phyloP scores from a whole-genome alignment of 1,140 invertebrate species.

The Zaprionus vittiger region DNA sequence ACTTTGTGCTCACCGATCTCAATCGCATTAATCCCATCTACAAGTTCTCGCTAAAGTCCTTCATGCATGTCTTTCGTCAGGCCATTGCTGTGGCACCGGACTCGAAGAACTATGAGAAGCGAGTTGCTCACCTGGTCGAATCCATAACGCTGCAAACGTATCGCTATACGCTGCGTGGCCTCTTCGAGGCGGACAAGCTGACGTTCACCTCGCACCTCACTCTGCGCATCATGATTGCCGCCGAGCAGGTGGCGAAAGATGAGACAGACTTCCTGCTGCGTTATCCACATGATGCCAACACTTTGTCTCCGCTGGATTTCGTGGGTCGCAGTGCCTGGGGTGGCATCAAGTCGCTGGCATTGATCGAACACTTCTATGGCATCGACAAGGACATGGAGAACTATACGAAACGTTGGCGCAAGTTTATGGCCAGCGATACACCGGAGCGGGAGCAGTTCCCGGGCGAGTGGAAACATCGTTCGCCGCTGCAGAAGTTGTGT shows the following conservation, averaged over 20 bases:
- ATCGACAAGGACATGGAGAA: constrained; percentile 97
- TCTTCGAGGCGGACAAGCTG: constrained; percentile 97
- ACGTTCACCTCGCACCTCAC: constrained; percentile 96
- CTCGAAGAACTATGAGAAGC: constrained; percentile 88
- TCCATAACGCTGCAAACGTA: constrained; percentile 95
- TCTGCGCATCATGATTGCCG: constrained; percentile 89
- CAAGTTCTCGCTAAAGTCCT: constrained; percentile 98
- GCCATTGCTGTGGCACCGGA: constrained; percentile 90
- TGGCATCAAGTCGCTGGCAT: constrained; percentile 92
- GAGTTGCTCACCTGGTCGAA: constrained; percentile 93
- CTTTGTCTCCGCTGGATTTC: constrained; percentile 93
- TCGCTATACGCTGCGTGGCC: constrained; percentile 94
- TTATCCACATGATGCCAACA: constrained; percentile 88
- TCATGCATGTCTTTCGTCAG: constrained; percentile 96
- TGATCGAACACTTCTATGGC: constrained; percentile 93
- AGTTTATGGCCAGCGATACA: constrained; percentile 95
- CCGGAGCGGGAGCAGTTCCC: constrained; percentile 97
- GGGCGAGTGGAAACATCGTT: constrained; percentile 98
- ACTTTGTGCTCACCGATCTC: constrained; percentile 97
- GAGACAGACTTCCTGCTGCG: constrained; percentile 96
- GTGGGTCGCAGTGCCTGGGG: constrained; percentile 93
- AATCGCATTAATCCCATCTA: constrained; percentile 98
- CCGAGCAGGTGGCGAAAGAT: constrained; percentile 88
- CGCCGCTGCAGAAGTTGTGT: constrained; percentile 93
- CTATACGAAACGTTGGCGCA: constrained; percentile 95